Conservation (phyloP, 2,888 invertebrate genomes). For the Drosophila limbata region DNA sequence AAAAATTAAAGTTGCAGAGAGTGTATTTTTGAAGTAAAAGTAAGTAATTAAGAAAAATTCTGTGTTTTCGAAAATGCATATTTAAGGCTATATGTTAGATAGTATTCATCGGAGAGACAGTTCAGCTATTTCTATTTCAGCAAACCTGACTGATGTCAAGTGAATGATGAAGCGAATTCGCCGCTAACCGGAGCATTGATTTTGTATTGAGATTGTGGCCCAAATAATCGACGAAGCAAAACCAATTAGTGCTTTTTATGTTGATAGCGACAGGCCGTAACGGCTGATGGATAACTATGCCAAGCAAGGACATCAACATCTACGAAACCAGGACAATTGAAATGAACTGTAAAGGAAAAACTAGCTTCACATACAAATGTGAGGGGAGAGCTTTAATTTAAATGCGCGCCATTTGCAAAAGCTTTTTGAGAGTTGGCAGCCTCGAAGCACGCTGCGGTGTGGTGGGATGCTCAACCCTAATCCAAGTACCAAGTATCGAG, state of each 20-base stretch:
- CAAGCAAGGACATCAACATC: constrained; percentile 34
- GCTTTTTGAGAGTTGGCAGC: constrained; percentile 61
- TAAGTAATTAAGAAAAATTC: no score
- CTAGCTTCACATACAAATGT: not conserved
- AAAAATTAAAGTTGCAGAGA: no score
- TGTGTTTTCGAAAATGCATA: no score
- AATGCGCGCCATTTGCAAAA: constrained; percentile 40
- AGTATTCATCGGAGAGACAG: not conserved
- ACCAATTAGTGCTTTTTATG: constrained; percentile 20
- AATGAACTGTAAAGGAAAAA: not conserved
- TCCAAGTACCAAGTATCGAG: constrained; percentile 4
- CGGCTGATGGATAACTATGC: constrained; percentile 37
- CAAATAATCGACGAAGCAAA: constrained; percentile 8
- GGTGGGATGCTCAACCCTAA: constrained; percentile 61
- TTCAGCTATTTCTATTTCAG: not conserved
- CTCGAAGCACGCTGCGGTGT: constrained; percentile 22
- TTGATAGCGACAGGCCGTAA: constrained; percentile 18
- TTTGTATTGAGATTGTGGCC: constrained; percentile 10
- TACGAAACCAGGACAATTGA: constrained; percentile 5
- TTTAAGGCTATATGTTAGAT: no score
- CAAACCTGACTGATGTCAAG: not conserved
- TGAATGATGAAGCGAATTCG: not conserved
- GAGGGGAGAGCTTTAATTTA: constrained; percentile 13
- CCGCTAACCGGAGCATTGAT: not conserved
- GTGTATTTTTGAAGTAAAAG: no score